Conservation (phyloP, 2,888 invertebrate species). For the Pterostichus madidus region DNA sequence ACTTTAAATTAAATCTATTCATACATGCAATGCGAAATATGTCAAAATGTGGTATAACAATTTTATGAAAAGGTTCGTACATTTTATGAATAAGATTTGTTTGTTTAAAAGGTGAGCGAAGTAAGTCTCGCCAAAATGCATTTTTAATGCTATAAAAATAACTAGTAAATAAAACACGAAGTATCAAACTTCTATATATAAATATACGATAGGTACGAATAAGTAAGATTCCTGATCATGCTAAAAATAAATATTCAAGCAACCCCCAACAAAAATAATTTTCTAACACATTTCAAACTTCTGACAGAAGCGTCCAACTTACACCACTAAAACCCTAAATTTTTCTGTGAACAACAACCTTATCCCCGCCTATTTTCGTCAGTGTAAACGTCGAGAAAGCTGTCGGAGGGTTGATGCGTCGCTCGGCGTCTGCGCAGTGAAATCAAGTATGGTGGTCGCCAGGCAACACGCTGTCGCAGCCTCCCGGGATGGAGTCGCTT, state of each 20-base stretch:
- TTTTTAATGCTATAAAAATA: no score
- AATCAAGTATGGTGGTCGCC: slow-evolving; percentile 65
- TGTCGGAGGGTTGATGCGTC: slow-evolving; percentile 42
- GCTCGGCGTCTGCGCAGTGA: slow-evolving; percentile 50
- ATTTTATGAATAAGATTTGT: no score
- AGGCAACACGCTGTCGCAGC: slow-evolving; percentile 64
- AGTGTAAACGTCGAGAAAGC: slow-evolving; percentile 44
- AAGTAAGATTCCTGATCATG: background rate
- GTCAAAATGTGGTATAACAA: no score
- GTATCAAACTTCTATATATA: no score
- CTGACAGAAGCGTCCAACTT: slow-evolving; percentile 6
- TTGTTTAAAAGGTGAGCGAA: no score
- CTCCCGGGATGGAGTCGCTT: slow-evolving; percentile 52
- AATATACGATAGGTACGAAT: no score
- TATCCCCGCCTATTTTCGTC: slow-evolving; percentile 54
- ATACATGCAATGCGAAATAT: no score
- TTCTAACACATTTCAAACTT: slow-evolving; percentile 8
- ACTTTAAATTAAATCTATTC: no score
- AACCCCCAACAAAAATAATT: background rate
- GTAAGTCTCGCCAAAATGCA: no score
- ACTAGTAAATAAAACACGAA: no score
- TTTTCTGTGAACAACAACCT: background rate
- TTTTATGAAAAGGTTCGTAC: no score
- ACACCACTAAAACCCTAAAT: slow-evolving; percentile 56
- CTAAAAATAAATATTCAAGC: background rate